Evolutionary conservation across 2,113 vertebrate species (phyloP).

Genomic region (Engystomops pustulosus): DNA sequence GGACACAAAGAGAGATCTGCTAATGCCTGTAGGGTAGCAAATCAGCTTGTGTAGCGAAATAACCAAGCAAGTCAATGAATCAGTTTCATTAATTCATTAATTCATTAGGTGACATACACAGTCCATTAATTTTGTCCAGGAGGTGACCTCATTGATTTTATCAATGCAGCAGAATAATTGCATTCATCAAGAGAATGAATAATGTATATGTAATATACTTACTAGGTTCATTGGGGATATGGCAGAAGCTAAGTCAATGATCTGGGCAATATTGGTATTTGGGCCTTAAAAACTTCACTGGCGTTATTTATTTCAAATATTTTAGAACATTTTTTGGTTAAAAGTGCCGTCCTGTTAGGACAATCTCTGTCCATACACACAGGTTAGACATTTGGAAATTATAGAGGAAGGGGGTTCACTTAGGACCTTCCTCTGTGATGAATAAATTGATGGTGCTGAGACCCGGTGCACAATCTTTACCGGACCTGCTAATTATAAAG

Average conservation of each 20-base stretch:
- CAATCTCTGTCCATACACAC: no score
- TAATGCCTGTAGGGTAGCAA: neutral
- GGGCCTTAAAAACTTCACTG: neutral
- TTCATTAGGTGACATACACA: neutral
- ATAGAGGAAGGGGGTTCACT: no score
- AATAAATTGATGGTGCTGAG: no score
- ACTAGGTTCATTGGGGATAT: neutral
- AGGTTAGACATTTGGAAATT: no score
- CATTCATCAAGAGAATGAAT: neutral
- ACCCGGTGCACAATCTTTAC: no score
- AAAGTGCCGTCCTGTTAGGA: no score
- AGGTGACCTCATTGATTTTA: slow-evolving; percentile 16
- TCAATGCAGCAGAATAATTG: neutral
- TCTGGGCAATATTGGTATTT: neutral
- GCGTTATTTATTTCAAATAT: neutral
- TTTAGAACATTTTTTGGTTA: no score
- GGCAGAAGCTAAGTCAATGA: neutral
- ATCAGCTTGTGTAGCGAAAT: neutral
- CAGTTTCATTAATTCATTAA: slow-evolving; percentile 1
- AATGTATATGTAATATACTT: neutral
- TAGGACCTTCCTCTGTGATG: no score
- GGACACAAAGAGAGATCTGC: no score
- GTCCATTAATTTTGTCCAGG: neutral
- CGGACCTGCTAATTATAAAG: no score
- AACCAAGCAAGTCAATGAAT: neutral